phyloP scores from a whole-genome alignment of 2,888 invertebrate species.

The Cantharis rustica region DNA sequence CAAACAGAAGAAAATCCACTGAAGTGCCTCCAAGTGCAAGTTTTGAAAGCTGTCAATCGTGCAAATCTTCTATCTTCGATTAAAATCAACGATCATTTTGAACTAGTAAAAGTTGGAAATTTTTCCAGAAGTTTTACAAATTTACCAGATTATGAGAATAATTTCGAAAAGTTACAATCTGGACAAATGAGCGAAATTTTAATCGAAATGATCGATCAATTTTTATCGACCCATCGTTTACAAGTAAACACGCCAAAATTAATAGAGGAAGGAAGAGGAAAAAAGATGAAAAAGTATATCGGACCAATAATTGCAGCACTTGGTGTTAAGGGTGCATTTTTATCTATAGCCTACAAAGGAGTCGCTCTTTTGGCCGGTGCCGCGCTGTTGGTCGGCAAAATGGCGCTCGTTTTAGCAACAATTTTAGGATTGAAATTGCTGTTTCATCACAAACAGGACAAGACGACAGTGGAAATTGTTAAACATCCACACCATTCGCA shows the following conservation, averaged over 20 bases:
- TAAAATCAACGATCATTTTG: slow-evolving; percentile 66
- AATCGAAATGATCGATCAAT: slow-evolving; percentile 61
- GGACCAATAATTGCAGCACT: slow-evolving; percentile 70
- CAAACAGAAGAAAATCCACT: slow-evolving; percentile 40
- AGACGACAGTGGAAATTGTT: slow-evolving; percentile 83
- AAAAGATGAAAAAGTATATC: slow-evolving; percentile 64
- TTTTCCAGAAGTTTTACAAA: slow-evolving; percentile 24
- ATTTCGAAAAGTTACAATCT: slow-evolving; percentile 64
- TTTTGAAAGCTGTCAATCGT: slow-evolving; percentile 67
- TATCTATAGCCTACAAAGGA: slow-evolving; percentile 75
- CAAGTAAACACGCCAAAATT: slow-evolving; percentile 49
- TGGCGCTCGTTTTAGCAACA: slow-evolving; percentile 77
- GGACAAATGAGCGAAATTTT: slow-evolving; percentile 66
- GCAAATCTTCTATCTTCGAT: slow-evolving; percentile 67
- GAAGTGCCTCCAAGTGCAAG: slow-evolving; percentile 74
- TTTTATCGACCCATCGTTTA: slow-evolving; percentile 65
- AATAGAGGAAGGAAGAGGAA: slow-evolving; percentile 61
- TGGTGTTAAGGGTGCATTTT: slow-evolving; percentile 72
- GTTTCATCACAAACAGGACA: slow-evolving; percentile 67
- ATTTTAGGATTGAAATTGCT: slow-evolving; percentile 82
- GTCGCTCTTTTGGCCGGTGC: slow-evolving; percentile 80
- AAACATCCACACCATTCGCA: slow-evolving; percentile 78
- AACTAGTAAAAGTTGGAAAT: slow-evolving; percentile 53
- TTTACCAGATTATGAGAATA: slow-evolving; percentile 49
- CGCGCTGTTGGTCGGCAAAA: slow-evolving; percentile 81